Evolutionary conservation across 53 echinoderm and acorn worm genomes (phyloP).

Genomic region (Astropecten irregularis): DNA sequence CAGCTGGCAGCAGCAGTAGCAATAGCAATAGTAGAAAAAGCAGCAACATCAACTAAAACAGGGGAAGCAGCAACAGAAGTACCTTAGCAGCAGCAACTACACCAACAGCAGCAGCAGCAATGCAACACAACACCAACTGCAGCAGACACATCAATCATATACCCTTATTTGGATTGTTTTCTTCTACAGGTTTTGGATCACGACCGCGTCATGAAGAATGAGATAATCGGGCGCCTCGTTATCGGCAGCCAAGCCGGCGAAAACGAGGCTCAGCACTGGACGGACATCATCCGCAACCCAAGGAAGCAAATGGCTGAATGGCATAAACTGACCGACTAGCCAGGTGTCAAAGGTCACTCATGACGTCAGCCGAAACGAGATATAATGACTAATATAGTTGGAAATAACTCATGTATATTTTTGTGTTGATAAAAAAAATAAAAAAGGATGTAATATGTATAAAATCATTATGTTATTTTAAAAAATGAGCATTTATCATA

Average conservation of each 20-base stretch:
- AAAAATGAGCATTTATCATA: neutral
- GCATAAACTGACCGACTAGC: constrained; percentile 94
- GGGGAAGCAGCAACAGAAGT: no score
- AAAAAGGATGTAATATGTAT: neutral
- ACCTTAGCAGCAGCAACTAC: no score
- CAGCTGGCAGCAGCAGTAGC: no score
- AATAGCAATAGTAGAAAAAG: no score
- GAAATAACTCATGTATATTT: constrained; percentile 51
- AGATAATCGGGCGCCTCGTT: constrained; percentile 96
- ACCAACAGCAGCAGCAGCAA: no score
- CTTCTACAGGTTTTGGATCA: constrained; percentile 95
- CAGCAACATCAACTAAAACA: no score
- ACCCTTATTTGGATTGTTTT: no score
- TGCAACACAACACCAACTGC: no score
- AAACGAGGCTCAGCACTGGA: constrained; percentile 85
- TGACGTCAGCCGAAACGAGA: neutral
- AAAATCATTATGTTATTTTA: neutral
- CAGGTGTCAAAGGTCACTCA: constrained; percentile 13
- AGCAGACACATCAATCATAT: no score
- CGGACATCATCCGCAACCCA: constrained; percentile 93
- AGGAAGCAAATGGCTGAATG: constrained; percentile 97
- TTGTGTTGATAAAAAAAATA: constrained; percentile 40
- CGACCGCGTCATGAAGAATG: constrained; percentile 98
- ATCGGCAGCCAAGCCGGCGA: constrained; percentile 83
- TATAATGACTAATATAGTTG: neutral